Conservation (phyloP, 1,140 invertebrate genomes). For the Caenorhabditis inopinata region DNA sequence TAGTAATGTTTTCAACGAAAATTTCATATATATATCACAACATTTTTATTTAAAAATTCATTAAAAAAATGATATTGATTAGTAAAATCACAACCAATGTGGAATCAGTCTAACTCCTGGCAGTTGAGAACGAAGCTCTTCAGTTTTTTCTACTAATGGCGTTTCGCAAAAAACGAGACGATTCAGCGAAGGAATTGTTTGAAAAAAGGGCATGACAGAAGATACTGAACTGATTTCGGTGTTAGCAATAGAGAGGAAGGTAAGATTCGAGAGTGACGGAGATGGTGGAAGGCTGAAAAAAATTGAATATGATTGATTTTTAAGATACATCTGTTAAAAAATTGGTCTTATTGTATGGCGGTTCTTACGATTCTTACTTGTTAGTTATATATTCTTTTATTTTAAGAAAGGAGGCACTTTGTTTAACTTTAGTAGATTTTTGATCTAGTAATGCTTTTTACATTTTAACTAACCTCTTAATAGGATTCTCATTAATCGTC, state of each 20-base stretch:
- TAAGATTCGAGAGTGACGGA: not conserved
- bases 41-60: too few species aligned
- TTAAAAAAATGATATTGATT: too few species aligned
- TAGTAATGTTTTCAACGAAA: too few species aligned
- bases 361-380: too few species aligned
- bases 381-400: too few species aligned
- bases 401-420: too few species aligned
- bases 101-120: conserved; percentile 13
- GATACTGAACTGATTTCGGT: not conserved
- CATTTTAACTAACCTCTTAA: conserved; percentile 14
- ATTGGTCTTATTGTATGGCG: not conserved
- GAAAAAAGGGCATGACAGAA: not conserved
- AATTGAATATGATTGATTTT: not conserved
- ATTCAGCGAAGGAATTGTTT: not conserved
- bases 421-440: too few species aligned
- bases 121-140: not conserved
- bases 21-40: too few species aligned
- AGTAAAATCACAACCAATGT: not conserved
- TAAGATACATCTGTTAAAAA: not conserved
- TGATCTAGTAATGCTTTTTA: too few species aligned
- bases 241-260: not conserved
- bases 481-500: conserved; percentile 41
- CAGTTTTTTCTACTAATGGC: conserved; percentile 11
- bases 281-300: not conserved
- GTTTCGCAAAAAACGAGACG: conserved; percentile 19